Base-by-base conservation (phyloP, 2,888 invertebrate genomes). In the Quadroppia sp. region DNA sequence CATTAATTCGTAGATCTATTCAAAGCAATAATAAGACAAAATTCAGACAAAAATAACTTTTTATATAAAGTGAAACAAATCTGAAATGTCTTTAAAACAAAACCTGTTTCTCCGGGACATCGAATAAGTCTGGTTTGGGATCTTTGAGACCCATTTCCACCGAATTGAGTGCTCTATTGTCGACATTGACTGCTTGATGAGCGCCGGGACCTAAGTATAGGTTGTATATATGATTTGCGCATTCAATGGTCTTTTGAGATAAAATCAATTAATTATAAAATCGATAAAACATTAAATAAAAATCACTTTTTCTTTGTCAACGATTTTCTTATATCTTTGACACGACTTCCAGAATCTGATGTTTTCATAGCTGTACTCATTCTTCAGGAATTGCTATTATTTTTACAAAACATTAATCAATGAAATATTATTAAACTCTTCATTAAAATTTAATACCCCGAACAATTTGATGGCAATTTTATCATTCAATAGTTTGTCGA, bases 321-420 rank as follows among this genome's bases (percentile, higher is more conserved):
- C 25, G 1, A 64, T n/a, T n/a, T 36, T 64, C 20, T 32, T 64
- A 30, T 64, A 64, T 20, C 20, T 64, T n/a, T 64, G 9, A 30
- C 64, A 64, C 7, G 15, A 30, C 40, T n/a, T 17, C 64, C 64
- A 64, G 20, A 64, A 64, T 20, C 36, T 64, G 36, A 64, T 32
- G 20, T 64, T 64, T 64, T 64, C 64, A 64, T 36, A n/a, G n/a
- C 64, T 64, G 36, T n/a, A 64, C 64, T 64, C 64, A n/a, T 64
- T 64, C n/a, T 64, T 64, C 20, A 64, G 20, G n/a, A 64, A 64
- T n/a, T 64, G 17, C 64, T 64, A 30, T n/a, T n/a, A 36, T 17
- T 30, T 30, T 17, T 28, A 11, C 7, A 56, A 56, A 1, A 56
- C 23, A 11, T 2, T 28, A 28, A 56, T 28, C 28, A 56, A 28